Evolutionary conservation across 1,140 invertebrate genomes (phyloP).

Genomic region (Meloidogyne exigua): DNA sequence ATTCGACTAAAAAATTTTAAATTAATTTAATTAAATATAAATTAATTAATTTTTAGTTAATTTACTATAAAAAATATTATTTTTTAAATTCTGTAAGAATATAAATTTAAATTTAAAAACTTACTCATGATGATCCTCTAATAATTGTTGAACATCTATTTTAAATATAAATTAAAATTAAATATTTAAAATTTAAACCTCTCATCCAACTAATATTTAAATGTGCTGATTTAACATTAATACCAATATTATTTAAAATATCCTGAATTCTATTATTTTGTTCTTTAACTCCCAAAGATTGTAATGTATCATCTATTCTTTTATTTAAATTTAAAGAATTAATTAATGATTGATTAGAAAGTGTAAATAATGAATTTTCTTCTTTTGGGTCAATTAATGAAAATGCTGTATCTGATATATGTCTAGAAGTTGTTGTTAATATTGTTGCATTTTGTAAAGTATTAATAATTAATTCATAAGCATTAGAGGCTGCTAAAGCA

Average conservation of each 20-base stretch:
- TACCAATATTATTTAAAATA: conserved; percentile 28
- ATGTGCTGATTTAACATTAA: conserved; percentile 13
- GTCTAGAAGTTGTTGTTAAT: conserved; percentile 41
- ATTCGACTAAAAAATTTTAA: conserved; percentile 35
- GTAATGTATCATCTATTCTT: conserved; percentile 24
- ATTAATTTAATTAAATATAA: not conserved
- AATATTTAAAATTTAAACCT: conserved; percentile 15
- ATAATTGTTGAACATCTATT: conserved; percentile 47
- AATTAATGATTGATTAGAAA: conserved; percentile 30
- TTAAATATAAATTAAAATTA: not conserved
- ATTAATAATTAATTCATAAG: conserved; percentile 55
- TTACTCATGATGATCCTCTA: conserved; percentile 59
- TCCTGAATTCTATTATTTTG: conserved; percentile 27
- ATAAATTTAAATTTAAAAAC: no score
- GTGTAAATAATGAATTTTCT: conserved; percentile 36
- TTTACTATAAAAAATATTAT: no score
- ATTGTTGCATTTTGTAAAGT: conserved; percentile 53
- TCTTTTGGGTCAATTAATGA: conserved; percentile 25
- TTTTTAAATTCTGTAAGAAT: no score
- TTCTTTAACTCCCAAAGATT: conserved; percentile 24
- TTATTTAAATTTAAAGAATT: conserved; percentile 25
- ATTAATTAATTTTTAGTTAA: not conserved
- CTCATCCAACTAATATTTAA: conserved; percentile 41
- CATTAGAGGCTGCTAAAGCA: conserved; percentile 56
- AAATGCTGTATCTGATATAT: conserved; percentile 37